Percentiles rank a stretch among this genome's conserved stretches.
These are phyloP conservation scores for Pteronotus mesoamericanus DNA, from an alignment of 2,797 vertebrate genomes.

Conservation along the genomic window DNA sequence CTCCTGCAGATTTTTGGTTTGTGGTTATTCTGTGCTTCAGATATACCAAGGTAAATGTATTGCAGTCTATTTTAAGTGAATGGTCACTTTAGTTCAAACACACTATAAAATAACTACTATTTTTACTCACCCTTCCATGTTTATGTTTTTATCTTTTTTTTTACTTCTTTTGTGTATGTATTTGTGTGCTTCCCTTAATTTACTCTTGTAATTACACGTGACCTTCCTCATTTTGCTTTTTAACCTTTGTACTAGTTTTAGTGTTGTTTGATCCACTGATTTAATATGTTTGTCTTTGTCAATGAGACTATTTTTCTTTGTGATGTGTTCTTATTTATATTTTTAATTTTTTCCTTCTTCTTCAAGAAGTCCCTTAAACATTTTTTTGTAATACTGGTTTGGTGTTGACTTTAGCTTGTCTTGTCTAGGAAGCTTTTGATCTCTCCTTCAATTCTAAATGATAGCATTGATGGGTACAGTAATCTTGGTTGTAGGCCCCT, in stretches of 20 bases:
- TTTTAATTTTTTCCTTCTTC: no score
- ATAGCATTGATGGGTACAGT: neutral
- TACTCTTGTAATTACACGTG: neutral
- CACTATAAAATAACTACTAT: no score
- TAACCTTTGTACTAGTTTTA: neutral
- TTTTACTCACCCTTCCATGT: neutral
- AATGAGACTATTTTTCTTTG: neutral
- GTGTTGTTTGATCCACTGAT: neutral
- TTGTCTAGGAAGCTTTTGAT: neutral
- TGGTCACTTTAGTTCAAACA: no score
- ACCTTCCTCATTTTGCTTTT: neutral
- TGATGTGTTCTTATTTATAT: neutral
- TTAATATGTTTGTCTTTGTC: neutral
- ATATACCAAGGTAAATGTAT: neutral
- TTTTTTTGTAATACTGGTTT: neutral
- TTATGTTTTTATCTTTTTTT: neutral
- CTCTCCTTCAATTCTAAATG: neutral
- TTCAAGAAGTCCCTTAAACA: neutral
- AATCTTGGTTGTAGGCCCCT: neutral
- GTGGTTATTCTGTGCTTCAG: neutral
- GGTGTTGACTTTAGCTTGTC: neutral
- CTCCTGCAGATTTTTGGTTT: neutral
- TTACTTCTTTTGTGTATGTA: neutral
- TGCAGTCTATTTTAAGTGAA: no score
- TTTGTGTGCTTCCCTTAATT: neutral